These are phyloP conservation scores for Neopipo cinnamomea DNA, from an alignment of 2,113 vertebrate species.

Conservation along the genomic window DNA sequence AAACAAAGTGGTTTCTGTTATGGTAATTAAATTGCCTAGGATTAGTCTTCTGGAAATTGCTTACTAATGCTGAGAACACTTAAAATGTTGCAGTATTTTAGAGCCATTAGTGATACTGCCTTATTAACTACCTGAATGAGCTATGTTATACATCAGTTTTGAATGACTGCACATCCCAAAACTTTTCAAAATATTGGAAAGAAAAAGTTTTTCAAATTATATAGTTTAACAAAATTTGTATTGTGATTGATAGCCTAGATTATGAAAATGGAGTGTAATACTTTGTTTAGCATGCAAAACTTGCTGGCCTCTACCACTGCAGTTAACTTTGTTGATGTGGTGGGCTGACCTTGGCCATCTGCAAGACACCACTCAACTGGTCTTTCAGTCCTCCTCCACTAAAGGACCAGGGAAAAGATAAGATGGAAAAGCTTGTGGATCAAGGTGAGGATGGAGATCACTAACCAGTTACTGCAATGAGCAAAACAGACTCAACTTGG, in stretches of 20 bases:
- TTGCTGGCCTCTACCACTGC: not conserved
- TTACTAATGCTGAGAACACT: not conserved
- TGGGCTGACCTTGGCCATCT: not conserved
- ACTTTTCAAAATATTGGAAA: not conserved
- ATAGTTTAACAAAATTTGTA: not conserved
- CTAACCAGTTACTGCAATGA: not conserved
- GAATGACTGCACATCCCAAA: not conserved
- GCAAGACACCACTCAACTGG: accelerated
- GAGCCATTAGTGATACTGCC: not conserved
- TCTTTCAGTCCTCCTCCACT: not conserved
- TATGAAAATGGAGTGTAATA: not conserved
- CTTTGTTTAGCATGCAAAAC: accelerated
- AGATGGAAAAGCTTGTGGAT: not conserved
- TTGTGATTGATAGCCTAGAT: not conserved
- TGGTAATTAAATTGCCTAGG: not conserved
- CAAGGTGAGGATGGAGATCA: not conserved
- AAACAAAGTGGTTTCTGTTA: not conserved
- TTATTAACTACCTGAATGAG: not conserved
- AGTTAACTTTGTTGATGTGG: not conserved
- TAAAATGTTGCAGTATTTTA: not conserved
- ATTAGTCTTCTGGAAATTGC: not conserved
- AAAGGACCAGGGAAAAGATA: not conserved
- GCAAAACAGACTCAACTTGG: not conserved
- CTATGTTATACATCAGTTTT: not conserved
- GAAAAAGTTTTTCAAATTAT: not conserved